Base-by-base conservation (phyloP, 2,888 invertebrate genomes). In the Parnassius mnemosyne region DNA sequence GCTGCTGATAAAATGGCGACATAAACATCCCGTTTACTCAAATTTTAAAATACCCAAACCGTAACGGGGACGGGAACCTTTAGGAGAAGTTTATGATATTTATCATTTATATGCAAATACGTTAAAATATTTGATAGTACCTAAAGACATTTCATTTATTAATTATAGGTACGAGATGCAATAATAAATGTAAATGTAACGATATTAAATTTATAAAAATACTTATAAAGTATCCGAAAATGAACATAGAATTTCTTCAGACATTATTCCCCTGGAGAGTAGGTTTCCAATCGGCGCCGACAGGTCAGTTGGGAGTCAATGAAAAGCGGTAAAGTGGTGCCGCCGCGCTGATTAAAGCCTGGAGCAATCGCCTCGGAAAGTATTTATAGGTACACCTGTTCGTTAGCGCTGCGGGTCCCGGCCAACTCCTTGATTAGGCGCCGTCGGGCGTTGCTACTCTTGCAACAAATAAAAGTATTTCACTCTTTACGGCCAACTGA, bases 351-450 rank as follows among this genome's bases (percentile, higher is more conserved):
- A 91, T 91, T 91, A 91, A 91, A 89, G 88, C 90, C 90, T 85
- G 85, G 77, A 90, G 90, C 89, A 89, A 90, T 90, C 87, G 85
- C 86, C 85, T 79, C 85, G 87, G 85, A 87, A 89, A 89, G 88
- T 90, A 90, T 90, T 90, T 90, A 90, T 90, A 88, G 89, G 88
- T 89, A 86, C 89, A 91, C 89, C 89, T 91, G 90, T 89, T 91
- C 90, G 90, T 91, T 91, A 91, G 88, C 81, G 81, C 84, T 85
- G 80, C 84, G 78, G 84, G 84, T 80, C 83, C 81, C 82, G 79
- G 90, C 89, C 89, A 91, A 90, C 87, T 91, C 85, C 89, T 89
- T 91, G 90, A 91, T 91, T 91, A 89, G 89, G 88, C 84, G 88
- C 89, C 87, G 80, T 80, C 87, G 88, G 85, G 84, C 87, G 86